Evolutionary conservation across 2,113 vertebrate species (phyloP).

Genomic region (Nannobrachium achirus): DNA sequence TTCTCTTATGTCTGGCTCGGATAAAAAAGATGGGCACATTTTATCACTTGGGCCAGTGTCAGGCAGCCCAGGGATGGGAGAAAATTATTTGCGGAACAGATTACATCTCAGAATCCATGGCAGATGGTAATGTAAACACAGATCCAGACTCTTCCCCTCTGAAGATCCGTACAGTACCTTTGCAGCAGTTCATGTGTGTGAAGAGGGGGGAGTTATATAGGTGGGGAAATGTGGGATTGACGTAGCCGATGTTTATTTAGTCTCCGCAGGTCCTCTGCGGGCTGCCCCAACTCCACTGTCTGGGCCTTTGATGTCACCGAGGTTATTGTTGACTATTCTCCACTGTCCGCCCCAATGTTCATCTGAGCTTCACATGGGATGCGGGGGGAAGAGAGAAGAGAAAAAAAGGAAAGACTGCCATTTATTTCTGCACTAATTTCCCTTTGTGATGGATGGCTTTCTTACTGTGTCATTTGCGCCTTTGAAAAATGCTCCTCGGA

Average conservation of each 20-base stretch:
- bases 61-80: slow-evolving; percentile 63
- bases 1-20: slow-evolving; percentile 57
- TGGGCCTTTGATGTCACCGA: slow-evolving; percentile 76
- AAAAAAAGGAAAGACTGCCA: slow-evolving; percentile 57
- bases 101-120: slow-evolving; percentile 58
- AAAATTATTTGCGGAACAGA: slow-evolving; percentile 70
- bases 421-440: slow-evolving; percentile 82
- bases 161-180: slow-evolving; percentile 37
- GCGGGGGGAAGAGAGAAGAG: slow-evolving; percentile 44
- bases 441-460: slow-evolving; percentile 83
- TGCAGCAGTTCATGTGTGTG: slow-evolving; percentile 40
- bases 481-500: slow-evolving; percentile 79
- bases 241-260: slow-evolving; percentile 68
- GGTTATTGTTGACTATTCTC: slow-evolving; percentile 79
- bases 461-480: slow-evolving; percentile 79
- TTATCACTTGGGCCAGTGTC: slow-evolving; percentile 57
- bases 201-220: slow-evolving; percentile 31
- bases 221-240: slow-evolving; percentile 55
- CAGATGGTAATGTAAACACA: slow-evolving; percentile 55
- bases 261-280: slow-evolving; percentile 63
- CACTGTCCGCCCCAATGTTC: slow-evolving; percentile 67
- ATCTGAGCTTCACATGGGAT: slow-evolving; percentile 64
- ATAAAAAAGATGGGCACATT: slow-evolving; percentile 68
- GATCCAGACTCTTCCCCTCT: slow-evolving; percentile 44
- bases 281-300: slow-evolving; percentile 69